Evolutionary conservation across 2,113 vertebrate genomes (phyloP), one percentile per base, ranked within the genome.

Genomic region (Heterochromis multidens): DNA sequence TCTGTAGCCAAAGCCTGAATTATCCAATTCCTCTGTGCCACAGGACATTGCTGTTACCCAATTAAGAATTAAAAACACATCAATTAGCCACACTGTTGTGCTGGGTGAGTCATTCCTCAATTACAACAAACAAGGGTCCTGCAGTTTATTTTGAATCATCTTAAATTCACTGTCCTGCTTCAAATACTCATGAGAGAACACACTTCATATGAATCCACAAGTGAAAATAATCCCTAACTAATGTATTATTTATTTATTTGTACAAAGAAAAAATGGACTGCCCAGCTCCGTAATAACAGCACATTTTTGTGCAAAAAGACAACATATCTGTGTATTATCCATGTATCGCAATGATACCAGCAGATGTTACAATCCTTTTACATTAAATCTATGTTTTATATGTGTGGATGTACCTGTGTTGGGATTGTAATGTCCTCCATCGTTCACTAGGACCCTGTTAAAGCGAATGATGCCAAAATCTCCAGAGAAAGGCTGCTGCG

Each of bases 381-480:
- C 29, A 43, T 4, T 23, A 40, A 56, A 70, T 27, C 21, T 17
- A 17, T 76, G 17, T 1, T 52, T 35, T 40, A 6, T 49, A 52
- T 3, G n/a, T 49, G 13, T 84, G n/a, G 7, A 35, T 62, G 35
- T 89, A 94, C 99, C 99, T 89, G 98, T 98, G 9, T 86, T 87
- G 3, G 98, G 96, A 88, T 97, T 96, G 10, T 99, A 99, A 49
- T 98, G 96, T 21, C 96, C 96, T 1, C 98, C 99, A 0, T 99
- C 99, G 3, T 99, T 99, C 78, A 99, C 97, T 12, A 99, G 95
- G 72, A 99, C 97, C 91, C 96, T 97, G 94, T 99, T 97, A 60
- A 99, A 99, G 77, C 95, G 96, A 83, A 99, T 97, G 25, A 97
- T 91, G 0, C 98, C 98, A 0, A 95, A 95, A 0, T 97, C 96